These are phyloP conservation scores for Sminthurinus aureus DNA, from an alignment of 2,888 invertebrate species.

Conservation along the genomic window DNA sequence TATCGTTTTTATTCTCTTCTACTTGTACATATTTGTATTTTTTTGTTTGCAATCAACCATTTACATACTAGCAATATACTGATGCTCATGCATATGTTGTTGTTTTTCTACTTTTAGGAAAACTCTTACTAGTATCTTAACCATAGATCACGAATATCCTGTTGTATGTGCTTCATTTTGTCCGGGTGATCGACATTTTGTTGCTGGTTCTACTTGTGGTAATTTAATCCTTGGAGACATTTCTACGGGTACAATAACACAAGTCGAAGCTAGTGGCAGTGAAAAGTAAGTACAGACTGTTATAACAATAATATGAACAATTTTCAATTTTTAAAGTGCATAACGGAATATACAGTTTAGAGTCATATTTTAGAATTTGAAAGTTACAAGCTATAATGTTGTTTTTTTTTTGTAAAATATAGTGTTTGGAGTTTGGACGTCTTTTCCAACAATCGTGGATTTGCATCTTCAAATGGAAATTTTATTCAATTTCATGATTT, in stretches of 20 bases:
- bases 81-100: background rate
- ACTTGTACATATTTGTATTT: background rate
- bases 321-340: background rate
- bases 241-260: constrained; percentile 77
- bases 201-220: constrained; percentile 88
- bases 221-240: constrained; percentile 83
- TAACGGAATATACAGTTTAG: background rate
- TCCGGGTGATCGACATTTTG: constrained; percentile 91
- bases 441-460: constrained; percentile 53
- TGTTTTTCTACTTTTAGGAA: constrained; percentile 43
- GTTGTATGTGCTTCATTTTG: constrained; percentile 75
- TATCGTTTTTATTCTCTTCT: constrained; percentile 18
- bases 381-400: background rate
- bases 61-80: constrained; percentile 20
- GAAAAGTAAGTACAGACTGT: constrained; percentile 50
- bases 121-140: constrained; percentile 73
- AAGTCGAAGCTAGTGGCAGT: constrained; percentile 54
- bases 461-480: constrained; percentile 54
- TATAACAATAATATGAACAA: background rate
- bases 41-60: background rate
- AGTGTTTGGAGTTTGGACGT: constrained; percentile 59
- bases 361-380: background rate
- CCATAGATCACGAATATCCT: constrained; percentile 69
- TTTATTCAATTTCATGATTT: constrained; percentile 57
- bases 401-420: constrained; percentile 3